Conservation (phyloP, 2,888 invertebrate genomes). For the Gandaritis pyraliata region DNA sequence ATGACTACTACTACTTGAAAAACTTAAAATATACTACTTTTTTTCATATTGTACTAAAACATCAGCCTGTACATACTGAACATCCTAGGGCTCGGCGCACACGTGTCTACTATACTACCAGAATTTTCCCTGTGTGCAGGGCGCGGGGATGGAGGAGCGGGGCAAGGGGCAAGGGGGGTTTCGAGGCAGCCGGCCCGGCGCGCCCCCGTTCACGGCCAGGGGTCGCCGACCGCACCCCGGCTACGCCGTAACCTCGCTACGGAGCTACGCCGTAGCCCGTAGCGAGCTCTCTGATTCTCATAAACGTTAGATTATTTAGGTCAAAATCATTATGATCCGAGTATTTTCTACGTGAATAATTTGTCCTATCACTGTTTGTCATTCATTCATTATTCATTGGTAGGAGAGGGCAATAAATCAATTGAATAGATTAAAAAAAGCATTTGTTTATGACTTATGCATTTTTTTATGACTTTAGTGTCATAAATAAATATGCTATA, state of each 20-base stretch:
- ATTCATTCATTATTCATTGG: not conserved
- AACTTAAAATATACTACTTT: too few species aligned
- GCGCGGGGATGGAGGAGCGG: constrained; percentile 40
- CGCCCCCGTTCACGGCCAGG: constrained; percentile 84
- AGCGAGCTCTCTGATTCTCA: constrained; percentile 59
- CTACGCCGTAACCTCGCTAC: constrained; percentile 79
- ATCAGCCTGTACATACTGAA: constrained; percentile 9
- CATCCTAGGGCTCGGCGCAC: constrained; percentile 58
- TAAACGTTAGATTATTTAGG: constrained; percentile 66
- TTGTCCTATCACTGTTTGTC: not conserved
- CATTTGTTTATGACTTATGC: too few species aligned
- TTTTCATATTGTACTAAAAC: not conserved
- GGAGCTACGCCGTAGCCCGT: constrained; percentile 70
- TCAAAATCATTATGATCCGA: constrained; percentile 51
- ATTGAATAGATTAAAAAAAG: too few species aligned
- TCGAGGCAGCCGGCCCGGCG: constrained; percentile 47
- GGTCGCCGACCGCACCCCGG: constrained; percentile 83
- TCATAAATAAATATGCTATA: too few species aligned
- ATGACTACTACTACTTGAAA: too few species aligned
- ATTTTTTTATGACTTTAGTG: too few species aligned
- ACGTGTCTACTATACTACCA: constrained; percentile 57
- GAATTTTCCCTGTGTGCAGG: constrained; percentile 27
- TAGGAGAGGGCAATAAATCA: not conserved
- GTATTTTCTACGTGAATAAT: too few species aligned
- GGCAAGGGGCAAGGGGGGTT: constrained; percentile 35